Evolutionary conservation across 2,888 invertebrate species (phyloP).

Genomic region (Ectemnius lituratus): DNA sequence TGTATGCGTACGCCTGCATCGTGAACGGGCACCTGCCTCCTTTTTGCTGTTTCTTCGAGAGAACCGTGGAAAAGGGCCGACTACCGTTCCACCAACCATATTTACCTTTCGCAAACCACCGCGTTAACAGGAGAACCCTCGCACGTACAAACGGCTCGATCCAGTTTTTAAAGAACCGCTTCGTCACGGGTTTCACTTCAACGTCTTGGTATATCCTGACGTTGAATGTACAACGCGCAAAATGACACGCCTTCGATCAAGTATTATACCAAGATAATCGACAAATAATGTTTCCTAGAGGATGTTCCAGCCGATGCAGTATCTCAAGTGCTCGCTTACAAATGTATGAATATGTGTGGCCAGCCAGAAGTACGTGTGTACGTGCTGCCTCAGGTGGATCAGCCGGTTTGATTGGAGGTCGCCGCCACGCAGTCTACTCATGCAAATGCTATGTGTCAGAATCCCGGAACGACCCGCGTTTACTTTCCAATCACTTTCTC

Average conservation of each 20-base stretch:
- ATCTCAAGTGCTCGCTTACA: too few relatives aligned
- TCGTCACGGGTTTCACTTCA: slow-evolving; percentile 4
- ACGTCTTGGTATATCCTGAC: too few relatives aligned
- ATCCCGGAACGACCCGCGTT: slow-evolving; percentile 38
- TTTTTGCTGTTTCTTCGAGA: slow-evolving; percentile 5
- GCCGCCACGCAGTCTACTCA: slow-evolving; percentile 56
- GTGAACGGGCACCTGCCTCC: slow-evolving; percentile 23
- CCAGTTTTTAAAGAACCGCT: slow-evolving; percentile 24
- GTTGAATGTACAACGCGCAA: too few relatives aligned
- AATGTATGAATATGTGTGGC: slow-evolving; percentile 16
- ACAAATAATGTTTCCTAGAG: too few relatives aligned
- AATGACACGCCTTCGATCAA: too few relatives aligned
- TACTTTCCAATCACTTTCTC: slow-evolving; percentile 6
- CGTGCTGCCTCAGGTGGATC: slow-evolving; percentile 40
- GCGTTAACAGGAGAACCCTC: background rate
- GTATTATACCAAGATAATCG: too few relatives aligned
- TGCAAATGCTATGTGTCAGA: slow-evolving; percentile 34
- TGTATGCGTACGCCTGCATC: background rate
- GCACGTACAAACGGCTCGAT: slow-evolving; percentile 17
- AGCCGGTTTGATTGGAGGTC: slow-evolving; percentile 55
- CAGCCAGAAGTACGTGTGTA: slow-evolving; percentile 22
- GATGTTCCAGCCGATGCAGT: too few relatives aligned
- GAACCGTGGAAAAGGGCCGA: slow-evolving; percentile 15
- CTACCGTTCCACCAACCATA: background rate
- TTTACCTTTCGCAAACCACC: slow-evolving; percentile 17